phyloP scores from a whole-genome alignment of 2,797 vertebrate species.

The Xiphophorus birchmanni region DNA sequence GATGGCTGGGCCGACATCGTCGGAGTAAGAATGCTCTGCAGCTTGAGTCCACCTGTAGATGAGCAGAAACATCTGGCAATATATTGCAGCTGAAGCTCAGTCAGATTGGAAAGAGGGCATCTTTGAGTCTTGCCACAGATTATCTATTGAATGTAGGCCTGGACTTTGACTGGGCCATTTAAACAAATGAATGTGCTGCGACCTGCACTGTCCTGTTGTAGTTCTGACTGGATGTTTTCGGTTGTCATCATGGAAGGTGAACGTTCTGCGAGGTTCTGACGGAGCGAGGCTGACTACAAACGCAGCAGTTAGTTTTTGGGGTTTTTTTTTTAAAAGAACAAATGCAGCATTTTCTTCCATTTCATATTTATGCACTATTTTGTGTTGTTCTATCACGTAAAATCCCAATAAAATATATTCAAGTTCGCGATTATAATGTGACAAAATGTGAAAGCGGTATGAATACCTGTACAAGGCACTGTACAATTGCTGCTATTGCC shows the following conservation, averaged over 20 bases:
- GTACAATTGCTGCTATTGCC: constrained; percentile 25
- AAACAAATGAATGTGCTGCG: not conserved
- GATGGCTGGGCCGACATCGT: not conserved
- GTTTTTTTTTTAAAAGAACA: no score
- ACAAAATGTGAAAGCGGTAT: constrained; percentile 2
- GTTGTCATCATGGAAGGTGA: not conserved
- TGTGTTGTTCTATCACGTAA: not conserved
- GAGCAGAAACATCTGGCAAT: not conserved
- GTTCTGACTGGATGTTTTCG: not conserved
- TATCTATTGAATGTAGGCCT: not conserved
- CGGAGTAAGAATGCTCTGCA: not conserved
- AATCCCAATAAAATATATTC: not conserved
- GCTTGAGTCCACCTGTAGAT: not conserved
- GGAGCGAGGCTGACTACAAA: not conserved
- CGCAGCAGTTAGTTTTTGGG: no score
- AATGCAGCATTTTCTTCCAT: not conserved
- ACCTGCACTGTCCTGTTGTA: not conserved
- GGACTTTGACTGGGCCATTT: not conserved
- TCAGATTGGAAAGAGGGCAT: not conserved
- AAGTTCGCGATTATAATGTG: not conserved
- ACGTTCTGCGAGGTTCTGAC: not conserved
- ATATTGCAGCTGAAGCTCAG: not conserved
- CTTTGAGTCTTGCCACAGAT: not conserved
- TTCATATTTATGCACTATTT: not conserved
- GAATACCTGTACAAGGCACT: not conserved